Base-by-base conservation (phyloP, 2,113 vertebrate genomes). In the Acrocephalus kingi region DNA sequence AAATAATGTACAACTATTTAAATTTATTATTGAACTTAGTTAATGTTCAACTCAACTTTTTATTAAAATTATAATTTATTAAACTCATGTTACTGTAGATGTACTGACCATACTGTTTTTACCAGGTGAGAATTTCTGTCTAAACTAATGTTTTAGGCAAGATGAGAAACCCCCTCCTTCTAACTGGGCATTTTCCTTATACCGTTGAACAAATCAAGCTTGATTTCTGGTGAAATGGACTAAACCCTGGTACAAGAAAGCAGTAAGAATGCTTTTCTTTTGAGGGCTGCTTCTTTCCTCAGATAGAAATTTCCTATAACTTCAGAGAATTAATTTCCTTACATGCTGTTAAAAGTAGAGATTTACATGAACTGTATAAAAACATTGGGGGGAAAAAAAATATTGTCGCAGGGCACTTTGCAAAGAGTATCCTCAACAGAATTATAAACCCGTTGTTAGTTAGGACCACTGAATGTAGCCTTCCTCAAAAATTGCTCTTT, bases 401-500 rank as follows among this genome's bases (percentile, higher is more conserved):
- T 33, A 46, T 39, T 74, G 11, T 73, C 17, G 69, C 25, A 79
- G 46, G 46, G 10, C 10, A 51, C 43, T 86, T 90, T 39, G 13
- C 2, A 1, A 91, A 61, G 49, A 58, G 18, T 58, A 49, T 46
- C 31, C 28, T 58, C 74, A 83, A 43, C 20, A 69, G 25, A 69
- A 69, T 58, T 91, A 80, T 58, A 46, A 81, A 62, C 6, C 3
- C 3, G 3, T 43, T 93, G 15, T 74, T 84, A 43, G 25, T 45
- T 59, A 80, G 25, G 48, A 43, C 10, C 15, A 63, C 7, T 62
- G 58, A 83, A 92, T 3, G 6, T 11, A 83, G 41, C 21, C 25
- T 90, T 81, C 55, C 39, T 88, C 55, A 51, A 33, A 77, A 84
- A 81, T 22, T 89, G 13, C 30, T 90, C 56, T 83, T 80, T 93